Percentiles rank a stretch among this genome's conserved stretches.
Conservation (phyloP, 1,140 invertebrate genomes). For the Telenomus remus region DNA sequence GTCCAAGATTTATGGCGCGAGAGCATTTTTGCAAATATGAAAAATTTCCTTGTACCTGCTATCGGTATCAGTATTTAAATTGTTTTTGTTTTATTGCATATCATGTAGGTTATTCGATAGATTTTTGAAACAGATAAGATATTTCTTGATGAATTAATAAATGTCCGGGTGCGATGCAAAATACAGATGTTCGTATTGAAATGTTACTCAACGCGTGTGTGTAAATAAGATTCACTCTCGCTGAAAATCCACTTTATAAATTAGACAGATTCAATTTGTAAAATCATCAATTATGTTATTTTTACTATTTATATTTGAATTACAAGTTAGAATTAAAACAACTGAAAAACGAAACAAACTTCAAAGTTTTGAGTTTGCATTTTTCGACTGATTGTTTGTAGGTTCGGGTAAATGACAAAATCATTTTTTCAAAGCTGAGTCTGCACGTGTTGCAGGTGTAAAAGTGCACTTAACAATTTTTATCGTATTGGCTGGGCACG, state of each 20-base stretch:
- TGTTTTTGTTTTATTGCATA: slow-evolving; percentile 5
- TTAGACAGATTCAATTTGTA: neutral
- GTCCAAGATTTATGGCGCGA: slow-evolving; percentile 18
- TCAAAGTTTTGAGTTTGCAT: too few relatives aligned
- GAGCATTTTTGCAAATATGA: slow-evolving; percentile 11
- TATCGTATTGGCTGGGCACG: neutral
- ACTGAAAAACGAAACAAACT: too few relatives aligned
- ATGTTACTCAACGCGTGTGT: slow-evolving; percentile 14
- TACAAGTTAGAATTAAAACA: too few relatives aligned
- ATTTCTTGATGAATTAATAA: slow-evolving; percentile 18
- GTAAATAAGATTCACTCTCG: neutral
- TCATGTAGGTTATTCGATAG: slow-evolving; percentile 11
- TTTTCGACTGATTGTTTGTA: too few relatives aligned
- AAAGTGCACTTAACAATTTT: neutral
- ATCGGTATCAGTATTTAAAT: slow-evolving; percentile 2
- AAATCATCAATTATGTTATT: slow-evolving; percentile 2
- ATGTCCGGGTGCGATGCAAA: slow-evolving; percentile 1
- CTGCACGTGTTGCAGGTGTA: neutral
- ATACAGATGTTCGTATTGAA: slow-evolving; percentile 17
- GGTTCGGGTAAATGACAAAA: too few relatives aligned
- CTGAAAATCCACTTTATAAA: slow-evolving; percentile 5
- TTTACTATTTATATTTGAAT: neutral
- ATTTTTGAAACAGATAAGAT: slow-evolving; percentile 24
- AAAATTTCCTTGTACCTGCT: slow-evolving; percentile 1
- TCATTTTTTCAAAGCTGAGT: too few relatives aligned